A percentile compares a stretch with the other conserved stretches of the same genome.
phyloP scores from a whole-genome alignment of 2,797 vertebrate species.

The Pempheris klunzingeri region DNA sequence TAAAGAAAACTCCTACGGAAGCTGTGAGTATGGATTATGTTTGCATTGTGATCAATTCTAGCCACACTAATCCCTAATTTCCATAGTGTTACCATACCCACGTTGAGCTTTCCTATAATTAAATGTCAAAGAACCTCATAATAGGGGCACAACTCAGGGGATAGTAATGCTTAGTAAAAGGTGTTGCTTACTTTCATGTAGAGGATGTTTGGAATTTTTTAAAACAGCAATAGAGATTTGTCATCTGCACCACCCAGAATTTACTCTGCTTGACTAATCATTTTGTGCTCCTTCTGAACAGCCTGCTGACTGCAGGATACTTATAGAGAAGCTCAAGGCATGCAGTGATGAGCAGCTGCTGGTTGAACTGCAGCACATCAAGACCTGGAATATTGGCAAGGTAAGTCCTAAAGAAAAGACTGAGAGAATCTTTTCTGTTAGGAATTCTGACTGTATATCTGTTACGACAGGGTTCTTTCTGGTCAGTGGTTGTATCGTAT shows the following conservation, averaged over 20 bases:
- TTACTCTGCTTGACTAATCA: slow-evolving; percentile 19
- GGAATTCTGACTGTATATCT: neutral
- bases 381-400: slow-evolving; percentile 99
- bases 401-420: slow-evolving; percentile 74
- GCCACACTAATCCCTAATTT: neutral
- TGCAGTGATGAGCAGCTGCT: slow-evolving; percentile 96
- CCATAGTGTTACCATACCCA: neutral
- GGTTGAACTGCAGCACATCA: slow-evolving; percentile 96
- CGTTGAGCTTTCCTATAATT: neutral
- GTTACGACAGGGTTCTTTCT: neutral
- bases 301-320: slow-evolving; percentile 98
- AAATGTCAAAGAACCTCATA: neutral
- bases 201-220: neutral
- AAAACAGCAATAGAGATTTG: neutral
- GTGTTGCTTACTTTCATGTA: neutral
- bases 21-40: slow-evolving; percentile 88
- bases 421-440: neutral
- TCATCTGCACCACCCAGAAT: neutral
- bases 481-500: neutral
- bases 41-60: neutral
- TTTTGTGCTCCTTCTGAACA: slow-evolving; percentile 66
- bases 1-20: slow-evolving; percentile 98
- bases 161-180: neutral
- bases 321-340: slow-evolving; percentile 96
- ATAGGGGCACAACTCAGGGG: neutral